Conservation (phyloP, 2,797 vertebrate species). For the Halcyon leucocephala region DNA sequence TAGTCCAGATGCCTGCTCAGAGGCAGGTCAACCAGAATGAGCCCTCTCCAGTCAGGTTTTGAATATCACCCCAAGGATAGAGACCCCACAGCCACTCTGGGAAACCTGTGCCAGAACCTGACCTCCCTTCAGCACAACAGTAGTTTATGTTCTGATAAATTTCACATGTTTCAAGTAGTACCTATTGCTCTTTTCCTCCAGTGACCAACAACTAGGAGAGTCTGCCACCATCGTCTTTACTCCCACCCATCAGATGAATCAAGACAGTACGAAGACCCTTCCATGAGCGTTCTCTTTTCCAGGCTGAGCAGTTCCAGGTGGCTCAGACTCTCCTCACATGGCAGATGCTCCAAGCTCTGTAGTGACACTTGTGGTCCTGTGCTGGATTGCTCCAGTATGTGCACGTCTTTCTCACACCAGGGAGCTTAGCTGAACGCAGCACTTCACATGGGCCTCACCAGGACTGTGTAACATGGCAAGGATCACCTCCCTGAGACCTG, state of each 20-base stretch:
- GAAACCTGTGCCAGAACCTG: not conserved
- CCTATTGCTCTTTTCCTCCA: not conserved
- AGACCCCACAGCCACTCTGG: not conserved
- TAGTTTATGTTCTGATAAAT: not conserved
- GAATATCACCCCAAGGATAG: not conserved
- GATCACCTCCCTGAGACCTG: not conserved
- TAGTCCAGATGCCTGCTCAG: not conserved
- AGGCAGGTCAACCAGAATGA: not conserved
- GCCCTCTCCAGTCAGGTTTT: not conserved
- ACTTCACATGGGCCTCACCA: not conserved
- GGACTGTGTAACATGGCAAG: not conserved
- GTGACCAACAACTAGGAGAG: not conserved
- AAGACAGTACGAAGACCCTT: not conserved
- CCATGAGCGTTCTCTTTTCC: not conserved
- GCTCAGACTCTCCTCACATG: not conserved
- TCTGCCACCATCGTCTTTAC: not conserved
- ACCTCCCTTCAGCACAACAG: not conserved
- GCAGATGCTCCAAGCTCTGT: not conserved
- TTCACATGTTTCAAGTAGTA: not conserved
- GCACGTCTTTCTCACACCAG: accelerated
- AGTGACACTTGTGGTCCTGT: not conserved
- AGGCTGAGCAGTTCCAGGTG: not conserved
- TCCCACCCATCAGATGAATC: not conserved
- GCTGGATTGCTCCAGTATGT: not conserved
- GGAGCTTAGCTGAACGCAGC: not conserved